Evolutionary conservation across 2,797 vertebrate genomes (phyloP).

Genomic region (Hyperoplus lanceolatus): DNA sequence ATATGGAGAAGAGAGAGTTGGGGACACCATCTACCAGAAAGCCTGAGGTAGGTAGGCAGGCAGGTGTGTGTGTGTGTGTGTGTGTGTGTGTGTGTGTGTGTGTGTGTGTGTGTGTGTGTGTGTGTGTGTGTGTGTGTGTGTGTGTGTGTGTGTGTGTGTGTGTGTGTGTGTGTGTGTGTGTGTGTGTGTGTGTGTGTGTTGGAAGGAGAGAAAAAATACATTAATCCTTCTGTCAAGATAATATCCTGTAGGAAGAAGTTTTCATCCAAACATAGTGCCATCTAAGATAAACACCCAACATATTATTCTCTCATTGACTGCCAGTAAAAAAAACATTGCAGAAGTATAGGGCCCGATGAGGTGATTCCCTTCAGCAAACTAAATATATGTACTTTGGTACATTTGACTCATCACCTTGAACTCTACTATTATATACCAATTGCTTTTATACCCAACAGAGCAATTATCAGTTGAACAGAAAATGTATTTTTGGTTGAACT

Average conservation of each 20-base stretch:
- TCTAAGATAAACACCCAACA: not conserved
- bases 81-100: not conserved
- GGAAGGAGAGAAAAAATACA: not conserved
- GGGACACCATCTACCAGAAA: not conserved
- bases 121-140: not conserved
- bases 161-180: not conserved
- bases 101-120: constrained; percentile 1
- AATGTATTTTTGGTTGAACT: too few species aligned
- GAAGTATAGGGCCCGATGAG: too few species aligned
- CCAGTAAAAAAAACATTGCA: too few species aligned
- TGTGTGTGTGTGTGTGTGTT: not conserved
- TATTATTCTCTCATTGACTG: too few species aligned
- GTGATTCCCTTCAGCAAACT: too few species aligned
- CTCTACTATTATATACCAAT: too few species aligned
- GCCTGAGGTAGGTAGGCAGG: not conserved
- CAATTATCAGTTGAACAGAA: too few species aligned
- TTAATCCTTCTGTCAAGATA: constrained; percentile 6
- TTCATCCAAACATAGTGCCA: not conserved
- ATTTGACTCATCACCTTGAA: too few species aligned
- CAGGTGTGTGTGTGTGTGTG: not conserved
- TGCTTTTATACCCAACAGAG: too few species aligned
- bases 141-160: not conserved
- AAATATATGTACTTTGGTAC: too few species aligned
- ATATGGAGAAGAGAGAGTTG: constrained; percentile 26
- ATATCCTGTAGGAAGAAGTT: not conserved